Evolutionary conservation across 2,113 vertebrate genomes (phyloP), one percentile per base, ranked within the genome.

Genomic region (Larimichthys crocea): DNA sequence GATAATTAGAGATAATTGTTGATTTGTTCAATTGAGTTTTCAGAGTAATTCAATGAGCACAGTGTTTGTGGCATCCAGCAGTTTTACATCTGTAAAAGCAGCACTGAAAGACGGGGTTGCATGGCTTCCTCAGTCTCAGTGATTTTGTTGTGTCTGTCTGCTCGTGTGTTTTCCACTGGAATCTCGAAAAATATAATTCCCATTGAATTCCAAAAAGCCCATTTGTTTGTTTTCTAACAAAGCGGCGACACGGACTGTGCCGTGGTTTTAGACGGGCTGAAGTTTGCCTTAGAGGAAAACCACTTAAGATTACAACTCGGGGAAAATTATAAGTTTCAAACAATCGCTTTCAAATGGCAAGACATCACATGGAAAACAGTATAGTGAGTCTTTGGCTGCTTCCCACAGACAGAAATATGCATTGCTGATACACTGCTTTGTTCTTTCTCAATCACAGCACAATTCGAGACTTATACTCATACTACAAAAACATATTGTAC

Each of bases 271-370:
- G 50, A 73, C 35, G 19, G 26, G 69, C 83, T 87, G 65, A 79
- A 68, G 71, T 84, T 83, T 86, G 80, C 72, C 62, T 87, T 42
- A 19, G 80, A 79, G 74, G 63, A 50, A 86, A 88, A 90, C 74
- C 79, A 83, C 66, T 73, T 63, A 40, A 87, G 76, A 86, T 89
- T 88, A 68, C 82, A 76, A 89, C 71, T 74, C 24, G 79, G 22
- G 74, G 86, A 82, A 86, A 89, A 91, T 88, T 86, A 85, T 73
- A 89, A 67, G 22, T 76, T 82, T 83, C 35, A 84, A 85, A 91
- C 88, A 89, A 83, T 89, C 26, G 2, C 79, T 85, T 78, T 91
- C 61, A 84, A 86, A 88, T 76, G 73, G 75, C 56, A 82, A 85
- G 44, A 64, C 63, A 60, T 75, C 60, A 16, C 68, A 55, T 64